phyloP scores from a whole-genome alignment of 2,888 invertebrate species.

The Unio delphinus region DNA sequence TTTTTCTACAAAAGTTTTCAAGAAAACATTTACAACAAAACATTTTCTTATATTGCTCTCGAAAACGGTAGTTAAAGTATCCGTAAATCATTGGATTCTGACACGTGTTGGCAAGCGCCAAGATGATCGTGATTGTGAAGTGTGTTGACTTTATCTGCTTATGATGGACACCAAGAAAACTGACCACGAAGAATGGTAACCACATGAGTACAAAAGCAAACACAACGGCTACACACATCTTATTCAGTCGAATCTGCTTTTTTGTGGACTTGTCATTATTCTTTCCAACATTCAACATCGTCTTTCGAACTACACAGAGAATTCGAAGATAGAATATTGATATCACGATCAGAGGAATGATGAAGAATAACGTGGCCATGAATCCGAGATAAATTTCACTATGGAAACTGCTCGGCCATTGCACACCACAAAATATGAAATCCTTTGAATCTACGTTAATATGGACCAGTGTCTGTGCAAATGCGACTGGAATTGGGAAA shows the following conservation, averaged over 20 bases:
- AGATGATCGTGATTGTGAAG: constrained; percentile 42
- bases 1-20: no score
- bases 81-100: constrained; percentile 52
- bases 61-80: constrained; percentile 43
- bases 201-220: constrained; percentile 43
- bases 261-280: constrained; percentile 18
- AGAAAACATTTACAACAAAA: constrained; percentile 12
- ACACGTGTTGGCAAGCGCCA: constrained; percentile 44
- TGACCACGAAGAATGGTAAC: constrained; percentile 45
- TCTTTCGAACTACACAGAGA: constrained; percentile 23
- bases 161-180: constrained; percentile 44
- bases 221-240: constrained; percentile 46
- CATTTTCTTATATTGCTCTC: constrained; percentile 37
- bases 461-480: constrained; percentile 29
- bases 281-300: constrained; percentile 12
- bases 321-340: constrained; percentile 33
- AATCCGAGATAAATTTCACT: constrained; percentile 31
- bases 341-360: constrained; percentile 39
- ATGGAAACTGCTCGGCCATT: constrained; percentile 36
- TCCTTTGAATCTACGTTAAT: constrained; percentile 8
- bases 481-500: constrained; percentile 43
- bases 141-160: constrained; percentile 45
- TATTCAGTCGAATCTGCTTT: constrained; percentile 38
- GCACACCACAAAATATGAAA: constrained; percentile 36
- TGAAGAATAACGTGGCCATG: constrained; percentile 39